Evolutionary conservation across 2,888 invertebrate species (phyloP).

Genomic region (Nomada fucata): DNA sequence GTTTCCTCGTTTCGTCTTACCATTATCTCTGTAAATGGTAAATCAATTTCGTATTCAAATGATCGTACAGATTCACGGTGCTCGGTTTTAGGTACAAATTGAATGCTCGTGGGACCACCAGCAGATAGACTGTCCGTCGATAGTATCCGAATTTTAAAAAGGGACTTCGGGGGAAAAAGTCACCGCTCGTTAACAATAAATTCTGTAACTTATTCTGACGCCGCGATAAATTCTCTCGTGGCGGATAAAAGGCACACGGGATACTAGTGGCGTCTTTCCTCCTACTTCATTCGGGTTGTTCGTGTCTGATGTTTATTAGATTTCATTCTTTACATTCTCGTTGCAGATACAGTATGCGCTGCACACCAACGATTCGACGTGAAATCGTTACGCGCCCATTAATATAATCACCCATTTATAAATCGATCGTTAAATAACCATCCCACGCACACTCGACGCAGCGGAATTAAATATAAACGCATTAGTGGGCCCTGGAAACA

Average conservation of each 20-base stretch:
- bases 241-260: conserved; percentile 56
- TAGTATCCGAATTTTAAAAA: conserved; percentile 43
- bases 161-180: conserved; percentile 17
- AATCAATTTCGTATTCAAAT: conserved; percentile 55
- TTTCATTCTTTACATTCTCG: conserved; percentile 28
- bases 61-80: conserved; percentile 43
- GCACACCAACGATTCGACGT: neutral
- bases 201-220: conserved; percentile 64
- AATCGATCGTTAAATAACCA: neutral
- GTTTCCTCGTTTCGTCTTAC: conserved; percentile 3
- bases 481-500: neutral
- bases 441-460: too few relatives aligned
- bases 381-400: neutral
- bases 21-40: conserved; percentile 30
- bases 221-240: conserved; percentile 53
- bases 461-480: too few relatives aligned
- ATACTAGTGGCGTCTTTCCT: conserved; percentile 38
- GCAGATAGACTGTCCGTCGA: conserved; percentile 27
- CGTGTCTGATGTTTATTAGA: conserved; percentile 39
- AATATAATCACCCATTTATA: neutral
- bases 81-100: conserved; percentile 41
- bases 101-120: conserved; percentile 14
- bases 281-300: conserved; percentile 21
- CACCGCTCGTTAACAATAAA: conserved; percentile 54
- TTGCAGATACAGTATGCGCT: neutral